Evolutionary conservation across 1,140 invertebrate genomes (phyloP), one percentile per base, ranked within the genome.

Genomic region (Elymnias hypermnestra): DNA sequence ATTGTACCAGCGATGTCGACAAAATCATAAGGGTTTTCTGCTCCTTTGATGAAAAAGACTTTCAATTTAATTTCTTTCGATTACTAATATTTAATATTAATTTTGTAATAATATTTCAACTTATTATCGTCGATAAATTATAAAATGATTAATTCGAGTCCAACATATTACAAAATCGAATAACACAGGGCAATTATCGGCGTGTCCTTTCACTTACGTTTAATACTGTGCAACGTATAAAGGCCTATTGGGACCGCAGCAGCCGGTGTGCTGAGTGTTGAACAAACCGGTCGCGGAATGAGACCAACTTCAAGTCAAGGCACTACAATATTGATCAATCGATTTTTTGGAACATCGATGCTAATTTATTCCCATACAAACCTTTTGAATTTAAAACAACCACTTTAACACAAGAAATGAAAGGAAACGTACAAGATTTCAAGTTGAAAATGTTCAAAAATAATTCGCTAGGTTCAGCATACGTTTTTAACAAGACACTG

Each of bases 321-420:
- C 72, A 79, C 69, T 73, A 81, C 70, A 72, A 78, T 72, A 74
- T 79, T 79, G 72, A 79, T 81, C 71, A 79, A 82, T 82, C 64
- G 67, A 61, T 74, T 79, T n/a, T 83, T 81, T 76, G 66, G 61
- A 76, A 65, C 63, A 61, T 57, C 62, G 49, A 38, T 28, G 25
- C 33, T 45, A 37, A 45, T 45, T 46, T 29, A 39, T 38, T 46
- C 28, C n/a, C 17, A 22, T 43, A 33, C 31, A 43, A 43, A 13
- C 15, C 17, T 21, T 33, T 33, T 17, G 4, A 33, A 8, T 3
- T n/a, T n/a, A n/a, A n/a, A n/a, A n/a, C n/a, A n/a, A n/a, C n/a
- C n/a, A n/a, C n/a, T n/a, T n/a, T n/a, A n/a, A n/a, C n/a, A n/a
- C n/a, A n/a, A n/a, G n/a, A n/a, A n/a, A n/a, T n/a, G n/a, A n/a